Evolutionary conservation across 2,888 invertebrate species (phyloP).

Genomic region (Coenonympha arcania): DNA sequence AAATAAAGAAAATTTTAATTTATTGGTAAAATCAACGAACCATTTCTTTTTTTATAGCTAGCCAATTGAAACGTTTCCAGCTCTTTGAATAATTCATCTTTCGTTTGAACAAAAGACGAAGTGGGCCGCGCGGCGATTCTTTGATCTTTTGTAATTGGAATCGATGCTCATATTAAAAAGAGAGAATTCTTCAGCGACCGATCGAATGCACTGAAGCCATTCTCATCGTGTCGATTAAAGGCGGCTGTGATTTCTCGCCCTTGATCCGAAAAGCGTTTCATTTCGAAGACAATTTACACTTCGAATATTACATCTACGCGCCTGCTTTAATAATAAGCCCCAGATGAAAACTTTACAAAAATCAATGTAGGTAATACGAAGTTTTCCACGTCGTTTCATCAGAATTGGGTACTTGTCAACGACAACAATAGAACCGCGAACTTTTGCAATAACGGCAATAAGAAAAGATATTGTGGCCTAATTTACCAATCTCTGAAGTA

Average conservation of each 20-base stretch:
- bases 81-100: slow-evolving; percentile 75
- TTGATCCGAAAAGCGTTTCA: slow-evolving; percentile 29
- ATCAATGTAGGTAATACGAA: not conserved
- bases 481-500: too few species aligned
- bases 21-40: slow-evolving; percentile 73
- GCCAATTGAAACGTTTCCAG: slow-evolving; percentile 75
- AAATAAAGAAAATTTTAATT: slow-evolving; percentile 71
- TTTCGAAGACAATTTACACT: slow-evolving; percentile 8
- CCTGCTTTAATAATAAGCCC: too few species aligned
- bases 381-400: not conserved
- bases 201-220: slow-evolving; percentile 71
- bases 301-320: not conserved
- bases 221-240: slow-evolving; percentile 64
- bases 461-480: slow-evolving; percentile 44
- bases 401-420: slow-evolving; percentile 58
- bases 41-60: slow-evolving; percentile 73
- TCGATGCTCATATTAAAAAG: slow-evolving; percentile 75
- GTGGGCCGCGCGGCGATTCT: slow-evolving; percentile 73
- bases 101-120: slow-evolving; percentile 75
- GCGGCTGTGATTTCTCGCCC: slow-evolving; percentile 53
- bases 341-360: too few species aligned
- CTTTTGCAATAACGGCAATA: slow-evolving; percentile 64
- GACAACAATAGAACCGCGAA: slow-evolving; percentile 66
- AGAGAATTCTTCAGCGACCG: slow-evolving; percentile 65
- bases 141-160: slow-evolving; percentile 76